Percentiles rank a stretch among this genome's conserved stretches.
Evolutionary conservation across 1,140 invertebrate genomes (phyloP).

Genomic region (Drosophila varians): DNA sequence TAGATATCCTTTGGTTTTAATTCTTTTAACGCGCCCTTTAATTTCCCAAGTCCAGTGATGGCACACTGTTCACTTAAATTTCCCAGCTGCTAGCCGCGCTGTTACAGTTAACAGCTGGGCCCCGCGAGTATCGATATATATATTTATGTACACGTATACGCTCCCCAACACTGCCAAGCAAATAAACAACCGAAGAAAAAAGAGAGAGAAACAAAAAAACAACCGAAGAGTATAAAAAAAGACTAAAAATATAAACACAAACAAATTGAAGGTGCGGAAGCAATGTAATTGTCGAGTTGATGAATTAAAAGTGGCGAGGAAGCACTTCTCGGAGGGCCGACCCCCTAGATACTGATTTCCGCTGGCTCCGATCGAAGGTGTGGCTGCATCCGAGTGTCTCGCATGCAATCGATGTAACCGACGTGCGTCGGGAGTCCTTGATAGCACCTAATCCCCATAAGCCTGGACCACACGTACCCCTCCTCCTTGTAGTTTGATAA

Average conservation of each 20-base stretch:
- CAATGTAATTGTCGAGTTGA: constrained; percentile 24
- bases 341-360: neutral
- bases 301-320: constrained; percentile 28
- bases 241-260: constrained; percentile 39
- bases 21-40: neutral
- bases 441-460: neutral
- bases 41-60: neutral
- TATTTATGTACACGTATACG: constrained; percentile 1
- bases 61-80: constrained; percentile 38
- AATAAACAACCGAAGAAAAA: constrained; percentile 57
- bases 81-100: constrained; percentile 43
- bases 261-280: constrained; percentile 29
- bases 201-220: constrained; percentile 41
- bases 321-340: neutral
- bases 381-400: constrained; percentile 17
- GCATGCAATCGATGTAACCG: neutral
- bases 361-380: constrained; percentile 21
- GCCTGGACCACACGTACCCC: no score
- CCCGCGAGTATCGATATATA: constrained; percentile 26
- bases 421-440: neutral
- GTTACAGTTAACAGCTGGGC: constrained; percentile 27
- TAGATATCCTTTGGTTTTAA: no score
- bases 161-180: constrained; percentile 34
- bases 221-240: constrained; percentile 45
- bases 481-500: neutral